phyloP scores from a whole-genome alignment of 2,113 vertebrate species.

The Macroglossus sobrinus region DNA sequence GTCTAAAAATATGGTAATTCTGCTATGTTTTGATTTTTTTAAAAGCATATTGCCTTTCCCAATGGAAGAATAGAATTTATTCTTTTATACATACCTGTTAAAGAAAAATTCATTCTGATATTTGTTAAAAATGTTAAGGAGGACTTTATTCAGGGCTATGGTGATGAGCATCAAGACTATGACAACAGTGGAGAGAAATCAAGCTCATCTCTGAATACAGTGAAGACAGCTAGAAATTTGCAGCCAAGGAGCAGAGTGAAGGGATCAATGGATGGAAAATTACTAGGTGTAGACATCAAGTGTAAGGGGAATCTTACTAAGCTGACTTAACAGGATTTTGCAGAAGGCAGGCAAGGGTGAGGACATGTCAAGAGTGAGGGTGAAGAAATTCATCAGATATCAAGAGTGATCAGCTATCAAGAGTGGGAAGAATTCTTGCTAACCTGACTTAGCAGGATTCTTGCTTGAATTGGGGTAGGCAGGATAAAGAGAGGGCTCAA shows the following conservation, averaged over 20 bases:
- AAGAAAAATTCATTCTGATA: background rate
- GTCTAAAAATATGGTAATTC: background rate
- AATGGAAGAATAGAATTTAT: background rate
- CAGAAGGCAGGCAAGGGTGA: background rate
- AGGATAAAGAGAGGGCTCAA: background rate
- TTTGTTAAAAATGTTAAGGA: background rate
- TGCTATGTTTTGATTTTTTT: background rate
- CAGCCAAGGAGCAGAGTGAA: background rate
- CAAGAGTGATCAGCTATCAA: background rate
- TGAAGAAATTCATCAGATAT: background rate
- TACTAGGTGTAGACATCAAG: background rate
- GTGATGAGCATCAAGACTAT: background rate
- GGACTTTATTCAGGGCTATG: background rate
- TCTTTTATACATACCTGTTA: background rate
- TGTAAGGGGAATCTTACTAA: background rate
- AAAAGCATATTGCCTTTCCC: background rate
- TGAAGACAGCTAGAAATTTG: background rate
- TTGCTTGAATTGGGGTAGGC: background rate
- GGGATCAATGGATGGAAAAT: background rate
- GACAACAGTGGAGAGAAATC: background rate
- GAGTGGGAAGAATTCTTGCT: background rate
- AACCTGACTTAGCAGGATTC: background rate
- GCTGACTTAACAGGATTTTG: background rate
- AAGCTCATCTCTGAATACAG: background rate
- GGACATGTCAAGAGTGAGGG: background rate